Evolutionary conservation across 2,797 vertebrate genomes (phyloP), one percentile per base, ranked within the genome.

Genomic region (Acomys russatus): DNA sequence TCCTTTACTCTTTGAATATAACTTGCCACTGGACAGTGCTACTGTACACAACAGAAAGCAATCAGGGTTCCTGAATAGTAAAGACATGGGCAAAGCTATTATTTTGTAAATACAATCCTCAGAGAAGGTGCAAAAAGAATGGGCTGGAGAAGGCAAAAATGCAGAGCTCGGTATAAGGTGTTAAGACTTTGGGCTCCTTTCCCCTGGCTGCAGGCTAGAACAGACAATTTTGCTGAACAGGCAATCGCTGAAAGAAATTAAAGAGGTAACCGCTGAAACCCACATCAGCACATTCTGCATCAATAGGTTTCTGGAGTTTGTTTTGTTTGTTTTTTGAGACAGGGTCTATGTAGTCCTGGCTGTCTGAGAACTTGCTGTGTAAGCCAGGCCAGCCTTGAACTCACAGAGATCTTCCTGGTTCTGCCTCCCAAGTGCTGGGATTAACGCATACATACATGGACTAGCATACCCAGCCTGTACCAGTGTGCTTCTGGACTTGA

Each of bases 31-130:
- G n/a, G 25, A 80, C 18, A 91, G 10, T 25, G 30, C 68, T 90
- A 14, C 35, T 89, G 54, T 20, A 28, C 35, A 77, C 68, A 92
- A 84, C 20, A 83, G 30, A 93, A 94, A 91, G 56, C 38, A 20
- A 59, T 38, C 35, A 59, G 88, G 38, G 33, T 82, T 94, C 90
- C 68, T 63, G 28, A 66, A 17, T 44, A 59, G 25, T 87, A 85
- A 63, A 85, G 64, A 91, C 49, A 92, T 74, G 91, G 91, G 56
- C n/a, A 17, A 87, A 92, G 71, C 33, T 73, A 3, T 25, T 44
- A 49, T 84, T 83, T 95, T 49, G 70, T 33, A 91, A 97, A 71
- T 92, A 83, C 70, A 49, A 90, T 33, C 44, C 66, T 91, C 15
- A 84, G 1, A 87, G 15, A 38, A 54, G 14, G 51, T 49, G 12